Evolutionary conservation across 2,797 vertebrate genomes (phyloP).

Genomic region (Tokudaia muenninki): DNA sequence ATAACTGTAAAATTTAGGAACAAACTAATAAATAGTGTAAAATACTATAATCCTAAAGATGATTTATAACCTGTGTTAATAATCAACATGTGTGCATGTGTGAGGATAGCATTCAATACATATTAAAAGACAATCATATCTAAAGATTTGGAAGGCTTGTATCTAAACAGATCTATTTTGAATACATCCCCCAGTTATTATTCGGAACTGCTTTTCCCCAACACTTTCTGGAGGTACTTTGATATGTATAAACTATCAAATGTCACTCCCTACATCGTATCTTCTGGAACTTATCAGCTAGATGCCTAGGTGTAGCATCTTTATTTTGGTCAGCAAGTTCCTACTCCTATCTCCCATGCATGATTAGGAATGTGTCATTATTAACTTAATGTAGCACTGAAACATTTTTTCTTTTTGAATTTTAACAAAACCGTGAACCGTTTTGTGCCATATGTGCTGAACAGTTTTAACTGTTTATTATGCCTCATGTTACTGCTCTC

Average conservation of each 20-base stretch:
- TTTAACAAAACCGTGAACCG: background rate
- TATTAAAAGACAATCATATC: background rate
- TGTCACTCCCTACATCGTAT: background rate
- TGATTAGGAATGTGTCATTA: background rate
- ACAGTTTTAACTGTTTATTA: background rate
- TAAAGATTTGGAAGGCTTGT: background rate
- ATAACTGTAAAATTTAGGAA: background rate
- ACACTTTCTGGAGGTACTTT: background rate
- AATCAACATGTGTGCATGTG: background rate
- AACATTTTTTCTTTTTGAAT: background rate
- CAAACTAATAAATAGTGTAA: background rate
- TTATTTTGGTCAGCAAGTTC: background rate
- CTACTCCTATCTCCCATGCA: background rate
- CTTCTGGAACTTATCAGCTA: background rate
- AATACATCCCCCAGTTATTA: background rate
- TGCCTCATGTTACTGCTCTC: background rate
- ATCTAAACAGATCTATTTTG: background rate
- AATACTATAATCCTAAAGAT: background rate
- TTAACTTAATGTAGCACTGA: background rate
- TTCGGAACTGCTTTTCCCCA: background rate
- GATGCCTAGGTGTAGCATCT: background rate
- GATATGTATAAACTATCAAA: background rate
- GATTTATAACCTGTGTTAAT: background rate
- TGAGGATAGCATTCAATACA: background rate
- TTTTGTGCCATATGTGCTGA: background rate